A percentile compares a stretch with the other conserved stretches of the same genome.
These are phyloP conservation scores for Nebria salina DNA, from an alignment of 2,888 invertebrate genomes.

Conservation along the genomic window DNA sequence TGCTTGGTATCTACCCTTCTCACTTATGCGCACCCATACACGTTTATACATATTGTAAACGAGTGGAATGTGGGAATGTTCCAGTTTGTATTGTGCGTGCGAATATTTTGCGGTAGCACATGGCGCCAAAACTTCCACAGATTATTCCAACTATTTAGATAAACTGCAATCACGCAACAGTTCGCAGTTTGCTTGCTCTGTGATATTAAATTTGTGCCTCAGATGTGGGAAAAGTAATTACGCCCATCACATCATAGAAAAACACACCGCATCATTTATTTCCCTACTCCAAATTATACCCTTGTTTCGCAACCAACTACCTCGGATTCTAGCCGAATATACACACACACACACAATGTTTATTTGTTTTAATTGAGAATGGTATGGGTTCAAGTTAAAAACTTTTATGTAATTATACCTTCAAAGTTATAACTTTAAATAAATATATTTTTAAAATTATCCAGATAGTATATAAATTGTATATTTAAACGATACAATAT, in stretches of 20 bases:
- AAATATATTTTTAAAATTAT: no score
- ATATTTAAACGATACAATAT: no score
- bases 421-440: no score
- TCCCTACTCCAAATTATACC: not conserved
- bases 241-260: not conserved
- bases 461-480: no score
- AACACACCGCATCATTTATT: not conserved
- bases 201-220: slow-evolving; percentile 29
- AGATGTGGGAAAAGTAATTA: slow-evolving; percentile 8
- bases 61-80: slow-evolving; percentile 16
- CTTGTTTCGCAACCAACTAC: not conserved
- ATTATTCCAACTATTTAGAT: slow-evolving; percentile 46
- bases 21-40: slow-evolving; percentile 1
- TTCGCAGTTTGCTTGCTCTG: slow-evolving; percentile 1
- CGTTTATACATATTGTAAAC: not conserved
- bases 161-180: slow-evolving; percentile 45
- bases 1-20: not conserved
- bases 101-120: slow-evolving; percentile 43
- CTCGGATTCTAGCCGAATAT: not conserved
- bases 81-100: slow-evolving; percentile 28
- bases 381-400: no score
- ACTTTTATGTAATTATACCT: no score
- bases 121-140: slow-evolving; percentile 43
- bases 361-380: not conserved
- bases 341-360: not conserved